These are phyloP conservation scores for Agonopterix heracliana DNA, from an alignment of 2,888 invertebrate species.

Conservation along the genomic window DNA sequence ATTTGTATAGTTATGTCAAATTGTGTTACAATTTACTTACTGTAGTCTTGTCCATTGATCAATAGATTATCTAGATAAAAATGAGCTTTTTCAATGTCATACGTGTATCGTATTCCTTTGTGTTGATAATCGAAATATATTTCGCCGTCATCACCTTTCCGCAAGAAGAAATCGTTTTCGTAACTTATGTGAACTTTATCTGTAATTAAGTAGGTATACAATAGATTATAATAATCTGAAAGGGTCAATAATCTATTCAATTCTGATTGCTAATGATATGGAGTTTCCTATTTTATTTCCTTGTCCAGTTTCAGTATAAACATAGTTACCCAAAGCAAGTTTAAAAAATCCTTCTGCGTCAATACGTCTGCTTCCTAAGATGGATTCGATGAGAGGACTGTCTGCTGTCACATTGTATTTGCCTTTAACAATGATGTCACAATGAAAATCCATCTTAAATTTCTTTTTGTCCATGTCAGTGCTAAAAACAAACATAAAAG, in stretches of 20 bases:
- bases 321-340: too few relatives aligned
- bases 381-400: too few relatives aligned
- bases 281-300: too few relatives aligned
- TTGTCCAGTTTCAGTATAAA: too few relatives aligned
- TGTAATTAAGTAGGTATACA: slow-evolving; percentile 14
- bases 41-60: slow-evolving; percentile 20
- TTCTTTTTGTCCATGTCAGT: slow-evolving; percentile 26
- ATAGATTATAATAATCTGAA: too few relatives aligned
- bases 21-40: slow-evolving; percentile 10
- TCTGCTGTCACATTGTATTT: slow-evolving; percentile 22
- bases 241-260: too few relatives aligned
- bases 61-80: slow-evolving; percentile 18
- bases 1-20: too few relatives aligned
- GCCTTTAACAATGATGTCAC: slow-evolving; percentile 34
- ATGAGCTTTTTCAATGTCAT: slow-evolving; percentile 19
- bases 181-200: slow-evolving; percentile 23
- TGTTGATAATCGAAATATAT: slow-evolving; percentile 20
- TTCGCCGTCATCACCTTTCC: slow-evolving; percentile 20
- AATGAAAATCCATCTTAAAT: slow-evolving; percentile 27
- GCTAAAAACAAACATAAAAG: slow-evolving; percentile 19
- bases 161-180: slow-evolving; percentile 14
- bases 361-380: too few relatives aligned
- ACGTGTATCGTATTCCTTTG: slow-evolving; percentile 16
- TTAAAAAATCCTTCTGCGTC: too few relatives aligned
- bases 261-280: too few relatives aligned